Evolutionary conservation across 2,113 vertebrate species (phyloP), one percentile per base, ranked within the genome.

Genomic region (Amphiprion ocellaris): DNA sequence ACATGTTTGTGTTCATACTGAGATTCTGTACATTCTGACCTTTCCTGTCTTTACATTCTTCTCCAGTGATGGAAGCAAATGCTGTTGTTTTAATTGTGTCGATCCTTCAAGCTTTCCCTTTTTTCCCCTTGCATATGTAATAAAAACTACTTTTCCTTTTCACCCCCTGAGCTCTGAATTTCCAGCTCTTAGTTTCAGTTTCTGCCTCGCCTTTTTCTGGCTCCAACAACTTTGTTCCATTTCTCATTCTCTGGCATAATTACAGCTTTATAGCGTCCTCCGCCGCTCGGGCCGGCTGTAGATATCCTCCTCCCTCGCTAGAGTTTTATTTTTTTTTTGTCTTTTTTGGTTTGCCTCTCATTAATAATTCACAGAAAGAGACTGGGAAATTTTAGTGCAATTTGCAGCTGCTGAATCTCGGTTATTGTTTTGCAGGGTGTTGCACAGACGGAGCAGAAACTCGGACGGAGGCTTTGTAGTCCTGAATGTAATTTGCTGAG

Each of bases 351-450:
- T 81, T 76, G 78, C 60, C 78, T 72, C 88, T 90, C 81, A 92
- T 92, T 92, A 91, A 91, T 91, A 91, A 92, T 92, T 92, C 89
- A 92, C 89, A 86, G 82, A 90, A 69, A 86, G 86, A 90, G 89
- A 90, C 88, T 83, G 81, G 85, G 65, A 86, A 75, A 90, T 89
- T 87, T 92, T 87, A 87, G 82, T 90, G 90, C 90, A 91, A 90
- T 92, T 92, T 92, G 91, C 91, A 89, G 91, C 91, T 84, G 91
- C 87, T 86, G 86, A 83, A 87, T 88, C 84, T 80, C 81, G 82
- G 86, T 92, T 90, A 88, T 91, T 91, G 89, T 91, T 91, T 85
- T 82, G 82, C 82, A 64, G 81, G 21, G 82, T 79, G 77, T 64
- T 74, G 83, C 81, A 55, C 67, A 79, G 79, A 79, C 33, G 33